These are phyloP conservation scores for Tauraco erythrolophus DNA, from an alignment of 2,113 vertebrate genomes.

Conservation along the genomic window DNA sequence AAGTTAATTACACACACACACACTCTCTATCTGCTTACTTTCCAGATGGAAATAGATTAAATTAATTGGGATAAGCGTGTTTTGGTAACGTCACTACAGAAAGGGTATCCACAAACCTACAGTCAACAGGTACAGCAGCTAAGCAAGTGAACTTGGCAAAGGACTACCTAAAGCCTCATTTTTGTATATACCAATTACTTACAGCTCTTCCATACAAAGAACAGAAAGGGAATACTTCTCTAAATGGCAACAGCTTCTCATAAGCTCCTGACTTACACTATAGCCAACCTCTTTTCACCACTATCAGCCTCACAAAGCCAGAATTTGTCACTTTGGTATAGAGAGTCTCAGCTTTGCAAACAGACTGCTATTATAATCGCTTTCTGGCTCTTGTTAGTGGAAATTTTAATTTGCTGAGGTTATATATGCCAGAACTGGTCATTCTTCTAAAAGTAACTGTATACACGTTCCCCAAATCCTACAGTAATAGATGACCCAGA, in stretches of 20 bases:
- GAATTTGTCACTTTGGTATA: background rate
- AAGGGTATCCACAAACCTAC: background rate
- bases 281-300: background rate
- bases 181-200: background rate
- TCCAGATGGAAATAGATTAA: constrained; percentile 21
- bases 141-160: background rate
- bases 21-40: background rate
- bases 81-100: background rate
- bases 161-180: background rate
- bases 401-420: background rate
- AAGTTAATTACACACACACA: background rate
- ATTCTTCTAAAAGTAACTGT: background rate
- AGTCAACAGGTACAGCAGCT: background rate
- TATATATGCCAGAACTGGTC: background rate
- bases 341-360: background rate
- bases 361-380: background rate
- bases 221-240: background rate
- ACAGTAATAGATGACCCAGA: background rate
- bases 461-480: background rate
- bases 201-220: background rate
- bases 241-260: background rate
- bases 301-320: background rate
- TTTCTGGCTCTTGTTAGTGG: background rate
- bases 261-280: background rate
- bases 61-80: background rate